A percentile compares a stretch with the other conserved stretches of the same genome.
phyloP scores from a whole-genome alignment of 2,113 vertebrate genomes.

The Eclectus roratus region DNA sequence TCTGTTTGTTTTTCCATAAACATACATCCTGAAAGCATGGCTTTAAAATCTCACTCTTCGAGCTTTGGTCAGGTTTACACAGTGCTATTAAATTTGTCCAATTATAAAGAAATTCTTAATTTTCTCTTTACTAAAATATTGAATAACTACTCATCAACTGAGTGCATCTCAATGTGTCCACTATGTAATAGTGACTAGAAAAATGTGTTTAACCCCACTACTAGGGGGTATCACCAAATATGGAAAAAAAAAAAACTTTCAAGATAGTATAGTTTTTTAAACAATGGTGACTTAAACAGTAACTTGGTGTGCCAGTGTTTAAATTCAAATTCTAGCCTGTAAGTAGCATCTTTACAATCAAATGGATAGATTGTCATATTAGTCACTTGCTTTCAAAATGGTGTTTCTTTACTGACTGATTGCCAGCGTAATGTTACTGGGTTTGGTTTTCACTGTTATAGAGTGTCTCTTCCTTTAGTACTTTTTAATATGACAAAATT shows the following conservation, averaged over 20 bases:
- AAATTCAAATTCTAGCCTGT: neutral
- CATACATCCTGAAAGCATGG: neutral
- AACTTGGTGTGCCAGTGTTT: neutral
- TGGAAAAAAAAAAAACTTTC: neutral
- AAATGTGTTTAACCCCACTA: neutral
- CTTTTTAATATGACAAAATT: neutral
- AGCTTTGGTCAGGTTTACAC: constrained; percentile 18
- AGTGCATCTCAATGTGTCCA: neutral
- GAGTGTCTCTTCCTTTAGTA: neutral
- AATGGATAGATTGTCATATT: neutral
- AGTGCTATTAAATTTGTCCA: neutral
- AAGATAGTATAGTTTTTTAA: neutral
- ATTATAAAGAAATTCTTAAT: neutral
- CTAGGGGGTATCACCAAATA: neutral
- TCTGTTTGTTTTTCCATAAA: neutral
- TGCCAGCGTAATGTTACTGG: neutral
- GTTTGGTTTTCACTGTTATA: neutral
- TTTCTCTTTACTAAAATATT: neutral
- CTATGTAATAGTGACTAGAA: neutral
- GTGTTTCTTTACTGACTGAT: neutral
- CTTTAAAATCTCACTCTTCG: constrained; percentile 5
- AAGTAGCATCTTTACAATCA: neutral
- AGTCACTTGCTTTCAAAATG: fast-evolving
- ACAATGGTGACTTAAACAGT: neutral
- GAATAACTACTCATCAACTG: neutral